Evolutionary conservation across 2,113 vertebrate genomes (phyloP), one percentile per base, ranked within the genome.

Genomic region (Cricetomys ansorgei): DNA sequence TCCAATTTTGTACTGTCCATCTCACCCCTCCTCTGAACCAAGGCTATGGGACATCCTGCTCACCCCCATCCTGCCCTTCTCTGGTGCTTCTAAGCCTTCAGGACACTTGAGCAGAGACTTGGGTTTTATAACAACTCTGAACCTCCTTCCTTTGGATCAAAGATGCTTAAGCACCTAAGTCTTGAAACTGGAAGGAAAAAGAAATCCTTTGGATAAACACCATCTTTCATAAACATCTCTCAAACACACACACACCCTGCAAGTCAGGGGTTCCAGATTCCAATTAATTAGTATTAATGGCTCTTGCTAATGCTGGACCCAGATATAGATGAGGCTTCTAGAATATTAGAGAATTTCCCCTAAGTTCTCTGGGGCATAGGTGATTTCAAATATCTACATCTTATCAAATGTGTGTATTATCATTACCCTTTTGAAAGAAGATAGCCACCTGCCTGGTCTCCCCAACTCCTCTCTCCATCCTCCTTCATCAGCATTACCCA

Each of bases 121-220:
- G 72, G 57, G 48, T 91, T 96, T 91, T 48, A 57, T 29, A 85
- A 87, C 92, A 91, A 94, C 96, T 67, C 67, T 89, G 70, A 69
- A 25, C 80, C 95, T 90, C 94, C 97, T 97, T 96, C 95, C 96
- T 96, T 90, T 92, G 77, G 67, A 96, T 95, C 94, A 96, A 95
- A 96, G 94, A 94, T 92, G 67, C 91, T 84, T 95, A 95, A 97
- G 94, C 72, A 85, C 94, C 62, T 45, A 79, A 85, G 88, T 91
- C 95, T 95, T 86, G 88, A 96, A 93, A 95, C 94, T 96, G 95
- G 40, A 97, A 96, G 96, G 97, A 94, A 96, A 94, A 96, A 97
- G 97, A 97, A 97, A 97, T 97, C 95, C 97, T 89, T 65, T 87
- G 94, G 96, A 95, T 97, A 97, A 96, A 96, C 96, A 97, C 86